A percentile compares a stretch with the other conserved stretches of the same genome.
These are phyloP conservation scores for Zaprionus lineosus DNA, from an alignment of 2,888 invertebrate genomes.

Conservation along the genomic window DNA sequence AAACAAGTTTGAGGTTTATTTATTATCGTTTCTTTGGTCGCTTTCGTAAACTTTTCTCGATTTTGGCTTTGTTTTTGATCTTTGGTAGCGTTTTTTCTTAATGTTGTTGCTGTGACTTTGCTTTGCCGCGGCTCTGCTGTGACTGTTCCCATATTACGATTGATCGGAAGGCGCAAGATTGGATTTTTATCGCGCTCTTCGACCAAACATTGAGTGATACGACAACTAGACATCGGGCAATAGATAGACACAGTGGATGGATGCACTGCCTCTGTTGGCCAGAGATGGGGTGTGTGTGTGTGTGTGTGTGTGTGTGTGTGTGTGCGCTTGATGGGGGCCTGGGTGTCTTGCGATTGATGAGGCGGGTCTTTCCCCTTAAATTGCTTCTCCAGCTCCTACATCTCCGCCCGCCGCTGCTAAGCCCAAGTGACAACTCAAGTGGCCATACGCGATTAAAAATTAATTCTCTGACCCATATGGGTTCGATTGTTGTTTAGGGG, in stretches of 20 bases:
- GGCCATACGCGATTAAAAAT: conserved; percentile 76
- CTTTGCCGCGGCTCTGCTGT: not conserved
- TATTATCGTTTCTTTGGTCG: conserved; percentile 53
- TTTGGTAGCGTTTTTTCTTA: too few relatives aligned
- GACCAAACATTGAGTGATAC: conserved; percentile 62
- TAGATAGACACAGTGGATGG: conserved; percentile 26
- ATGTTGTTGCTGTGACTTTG: conserved; percentile 10
- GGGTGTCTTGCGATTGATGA: too few relatives aligned
- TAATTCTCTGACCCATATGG: conserved; percentile 66
- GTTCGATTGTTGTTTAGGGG: not conserved
- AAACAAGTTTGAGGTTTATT: conserved; percentile 72
- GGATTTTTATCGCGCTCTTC: conserved; percentile 65
- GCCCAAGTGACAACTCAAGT: conserved; percentile 70
- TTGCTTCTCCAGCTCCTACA: too few relatives aligned
- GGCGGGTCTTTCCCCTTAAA: too few relatives aligned
- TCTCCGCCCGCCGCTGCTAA: too few relatives aligned
- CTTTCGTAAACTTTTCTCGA: conserved; percentile 54
- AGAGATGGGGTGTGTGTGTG: too few relatives aligned
- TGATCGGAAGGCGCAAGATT: conserved; percentile 71
- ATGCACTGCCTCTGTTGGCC: conserved; percentile 34
- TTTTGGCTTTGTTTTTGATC: conserved; percentile 26
- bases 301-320: too few relatives aligned
- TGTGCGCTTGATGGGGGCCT: too few relatives aligned
- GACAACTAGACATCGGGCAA: conserved; percentile 22
- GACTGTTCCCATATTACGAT: conserved; percentile 57